Base-by-base conservation (phyloP, 2,797 vertebrate genomes). In the Pseudochaenichthys georgianus region DNA sequence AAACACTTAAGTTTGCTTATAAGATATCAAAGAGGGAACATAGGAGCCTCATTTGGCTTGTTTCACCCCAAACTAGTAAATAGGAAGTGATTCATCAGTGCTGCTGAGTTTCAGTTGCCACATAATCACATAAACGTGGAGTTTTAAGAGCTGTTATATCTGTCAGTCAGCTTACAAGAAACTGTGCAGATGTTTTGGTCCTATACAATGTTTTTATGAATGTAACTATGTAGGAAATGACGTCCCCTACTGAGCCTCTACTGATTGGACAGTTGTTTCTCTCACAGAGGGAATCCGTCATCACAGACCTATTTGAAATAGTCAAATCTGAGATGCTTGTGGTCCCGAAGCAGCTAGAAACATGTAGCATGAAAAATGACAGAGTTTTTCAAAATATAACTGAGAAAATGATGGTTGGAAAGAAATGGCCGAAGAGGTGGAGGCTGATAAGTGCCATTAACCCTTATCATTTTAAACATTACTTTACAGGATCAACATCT, bases 381-480 rank as follows among this genome's bases (percentile, higher is more conserved):
- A 3, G 34, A 38, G 4, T 38, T 6, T 38, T 52, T 34, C 13
- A 10, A 64, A 62, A 9, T 21, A 58, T 58, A 38, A 75, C 4
- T 77, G n/a, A 38, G 28, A 54, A 60, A 38, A 38, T 38, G 5
- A 48, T 63, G 59, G 47, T 62, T 48, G 9, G 34, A 38, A 38
- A 38, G 8, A 28, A 28, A 55, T 12, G 6, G 45, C 57, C 31
- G 45, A 68, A 76, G 4, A 53, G 67, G 19, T 50, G 23, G 11
- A 80, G n/a, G 58, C 69, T 58, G 70, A 42, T 43, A 64, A 75
- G 28, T 54, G 52, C 66, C 47, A 38, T 62, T 69, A 82, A 13
- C 58, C 75, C 21, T 61, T 17, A 74, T 74, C 38, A 12, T 42
- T 78, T 53, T 9, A 53, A 12, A 72, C 61, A 59, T 74, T 48